Conservation (phyloP, 2,797 vertebrate genomes). For the Babyrousa celebensis region DNA sequence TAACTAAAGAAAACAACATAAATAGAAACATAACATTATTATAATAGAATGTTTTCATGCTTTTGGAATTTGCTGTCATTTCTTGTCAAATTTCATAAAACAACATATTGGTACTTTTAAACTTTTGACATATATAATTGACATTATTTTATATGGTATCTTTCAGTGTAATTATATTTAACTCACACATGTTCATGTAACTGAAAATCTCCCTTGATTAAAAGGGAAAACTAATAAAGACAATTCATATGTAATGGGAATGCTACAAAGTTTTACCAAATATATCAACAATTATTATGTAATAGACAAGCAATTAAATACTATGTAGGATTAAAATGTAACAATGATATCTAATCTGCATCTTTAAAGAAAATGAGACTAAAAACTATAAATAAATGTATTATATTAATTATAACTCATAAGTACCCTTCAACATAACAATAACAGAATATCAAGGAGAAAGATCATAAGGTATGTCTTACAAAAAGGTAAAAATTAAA, state of each 20-base stretch:
- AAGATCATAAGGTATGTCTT: neutral
- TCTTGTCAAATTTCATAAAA: neutral
- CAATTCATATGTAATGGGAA: neutral
- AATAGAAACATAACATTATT: neutral
- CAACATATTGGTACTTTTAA: neutral
- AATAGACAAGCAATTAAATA: neutral
- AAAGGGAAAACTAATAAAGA: neutral
- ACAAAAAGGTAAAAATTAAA: neutral
- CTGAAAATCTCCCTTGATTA: constrained; percentile 2
- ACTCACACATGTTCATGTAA: neutral
- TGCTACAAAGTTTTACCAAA: neutral
- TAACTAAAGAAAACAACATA: neutral
- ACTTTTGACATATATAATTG: neutral
- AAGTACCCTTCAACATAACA: neutral
- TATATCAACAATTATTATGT: neutral
- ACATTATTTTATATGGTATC: neutral
- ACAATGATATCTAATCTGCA: neutral
- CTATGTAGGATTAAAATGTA: neutral
- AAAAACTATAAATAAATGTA: neutral
- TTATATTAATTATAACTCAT: neutral
- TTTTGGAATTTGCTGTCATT: neutral
- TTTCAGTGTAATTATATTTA: neutral
- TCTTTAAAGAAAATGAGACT: neutral
- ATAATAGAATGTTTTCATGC: constrained; percentile 12
- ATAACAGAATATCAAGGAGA: neutral